Evolutionary conservation across 2,888 invertebrate species (phyloP).

Genomic region (Pocota personata): DNA sequence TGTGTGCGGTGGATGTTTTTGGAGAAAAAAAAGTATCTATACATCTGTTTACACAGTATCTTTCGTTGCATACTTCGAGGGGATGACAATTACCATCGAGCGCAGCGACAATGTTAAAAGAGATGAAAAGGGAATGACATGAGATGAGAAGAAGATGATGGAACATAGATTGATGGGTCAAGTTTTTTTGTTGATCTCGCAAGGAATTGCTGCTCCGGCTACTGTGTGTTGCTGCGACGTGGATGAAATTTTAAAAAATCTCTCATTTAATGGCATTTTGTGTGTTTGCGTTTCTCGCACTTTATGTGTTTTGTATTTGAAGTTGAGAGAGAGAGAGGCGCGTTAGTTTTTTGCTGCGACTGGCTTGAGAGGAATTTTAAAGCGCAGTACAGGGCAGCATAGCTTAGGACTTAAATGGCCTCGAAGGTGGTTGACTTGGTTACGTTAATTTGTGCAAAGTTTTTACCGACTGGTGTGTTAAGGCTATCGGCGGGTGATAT

Average conservation of each 20-base stretch:
- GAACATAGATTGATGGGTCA: constrained; percentile 69
- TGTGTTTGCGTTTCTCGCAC: constrained; percentile 73
- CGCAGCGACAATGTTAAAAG: constrained; percentile 3
- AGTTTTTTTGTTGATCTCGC: constrained; percentile 41
- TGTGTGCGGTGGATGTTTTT: not conserved
- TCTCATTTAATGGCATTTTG: constrained; percentile 66
- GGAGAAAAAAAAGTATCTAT: constrained; percentile 7
- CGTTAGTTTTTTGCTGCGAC: not conserved
- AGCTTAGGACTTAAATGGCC: constrained; percentile 59
- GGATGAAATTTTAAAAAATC: constrained; percentile 61
- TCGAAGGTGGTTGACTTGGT: constrained; percentile 63
- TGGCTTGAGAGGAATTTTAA: constrained; percentile 61
- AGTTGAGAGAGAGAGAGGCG: not conserved
- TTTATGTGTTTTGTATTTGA: constrained; percentile 65
- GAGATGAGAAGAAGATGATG: constrained; percentile 44
- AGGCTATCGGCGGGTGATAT: constrained; percentile 16
- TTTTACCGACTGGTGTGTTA: not conserved
- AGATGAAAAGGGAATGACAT: not conserved
- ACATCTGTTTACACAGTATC: constrained; percentile 49
- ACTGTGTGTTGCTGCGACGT: constrained; percentile 44
- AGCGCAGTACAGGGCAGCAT: constrained; percentile 62
- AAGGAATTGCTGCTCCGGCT: constrained; percentile 34
- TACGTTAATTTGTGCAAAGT: constrained; percentile 20
- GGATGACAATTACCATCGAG: constrained; percentile 43
- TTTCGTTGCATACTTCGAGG: constrained; percentile 49